A percentile compares a stretch with the other conserved stretches of the same genome.
phyloP scores from a whole-genome alignment of 2,797 vertebrate genomes.

The Poeciliopsis presidionis region DNA sequence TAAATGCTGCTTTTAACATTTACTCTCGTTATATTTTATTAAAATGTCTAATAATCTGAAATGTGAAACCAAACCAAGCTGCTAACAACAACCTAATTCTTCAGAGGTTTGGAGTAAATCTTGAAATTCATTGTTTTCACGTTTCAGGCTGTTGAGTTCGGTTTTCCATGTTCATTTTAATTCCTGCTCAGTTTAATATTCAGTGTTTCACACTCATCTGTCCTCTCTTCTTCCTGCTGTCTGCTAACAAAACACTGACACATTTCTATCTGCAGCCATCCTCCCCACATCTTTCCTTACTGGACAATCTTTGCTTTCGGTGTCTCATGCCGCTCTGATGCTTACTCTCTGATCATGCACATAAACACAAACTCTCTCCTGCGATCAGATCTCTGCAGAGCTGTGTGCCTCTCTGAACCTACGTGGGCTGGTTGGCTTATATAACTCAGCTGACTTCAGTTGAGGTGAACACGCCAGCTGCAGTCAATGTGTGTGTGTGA shows the following conservation, averaged over 20 bases:
- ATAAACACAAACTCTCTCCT: constrained; percentile 32
- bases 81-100: background rate
- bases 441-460: constrained; percentile 71
- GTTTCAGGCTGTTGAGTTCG: background rate
- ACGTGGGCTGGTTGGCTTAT: constrained; percentile 79
- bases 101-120: background rate
- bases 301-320: constrained; percentile 11
- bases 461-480: constrained; percentile 72
- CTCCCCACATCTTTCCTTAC: constrained; percentile 11
- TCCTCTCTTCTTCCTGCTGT: constrained; percentile 7
- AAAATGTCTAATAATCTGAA: background rate
- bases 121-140: background rate
- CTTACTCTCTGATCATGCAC: constrained; percentile 16
- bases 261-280: constrained; percentile 10
- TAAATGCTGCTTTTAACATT: background rate
- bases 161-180: background rate
- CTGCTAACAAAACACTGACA: constrained; percentile 1
- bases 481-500: constrained; percentile 30
- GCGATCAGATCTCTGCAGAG: constrained; percentile 58
- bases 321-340: constrained; percentile 11
- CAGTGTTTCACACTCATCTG: background rate
- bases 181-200: background rate
- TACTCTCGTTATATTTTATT: background rate
- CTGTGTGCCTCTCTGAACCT: constrained; percentile 59
- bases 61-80: background rate